Conservation (phyloP, 92 coral and sea anemone genomes). For the Meandrina meandrites region DNA sequence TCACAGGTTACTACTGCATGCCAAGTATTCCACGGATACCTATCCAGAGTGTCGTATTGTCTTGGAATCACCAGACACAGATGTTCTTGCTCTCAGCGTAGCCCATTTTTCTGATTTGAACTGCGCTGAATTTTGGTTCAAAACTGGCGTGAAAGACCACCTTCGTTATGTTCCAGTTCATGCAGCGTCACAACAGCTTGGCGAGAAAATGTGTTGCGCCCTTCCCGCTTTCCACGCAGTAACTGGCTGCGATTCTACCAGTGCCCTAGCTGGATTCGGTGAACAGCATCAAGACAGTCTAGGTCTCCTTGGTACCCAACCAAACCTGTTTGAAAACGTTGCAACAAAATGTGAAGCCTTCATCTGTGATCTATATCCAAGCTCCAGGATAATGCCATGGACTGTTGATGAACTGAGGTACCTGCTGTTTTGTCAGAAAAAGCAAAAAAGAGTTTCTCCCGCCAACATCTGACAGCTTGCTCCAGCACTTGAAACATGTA, state of each 20-base stretch:
- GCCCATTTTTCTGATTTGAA: conserved; percentile 29
- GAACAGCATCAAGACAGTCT: conserved; percentile 54
- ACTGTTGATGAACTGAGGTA: conserved; percentile 51
- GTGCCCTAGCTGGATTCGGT: conserved; percentile 43
- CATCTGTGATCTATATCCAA: conserved; percentile 50
- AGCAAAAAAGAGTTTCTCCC: conserved; percentile 41
- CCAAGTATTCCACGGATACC: not conserved
- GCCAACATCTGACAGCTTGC: conserved; percentile 48
- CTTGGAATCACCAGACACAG: not conserved
- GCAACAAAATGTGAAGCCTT: conserved; percentile 48
- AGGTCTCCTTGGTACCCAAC: conserved; percentile 20
- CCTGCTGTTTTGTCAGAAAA: conserved; percentile 57
- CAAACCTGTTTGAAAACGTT: conserved; percentile 19
- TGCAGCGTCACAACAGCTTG: conserved; percentile 14
- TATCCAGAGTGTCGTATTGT: not conserved
- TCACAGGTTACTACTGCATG: not conserved
- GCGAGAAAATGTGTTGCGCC: conserved; percentile 39
- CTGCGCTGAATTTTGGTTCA: conserved; percentile 39
- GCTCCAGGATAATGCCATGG: conserved; percentile 4
- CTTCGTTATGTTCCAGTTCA: conserved; percentile 52
- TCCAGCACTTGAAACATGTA: conserved; percentile 44
- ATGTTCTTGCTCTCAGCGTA: conserved; percentile 31
- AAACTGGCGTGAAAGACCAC: conserved; percentile 32
- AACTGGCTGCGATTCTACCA: conserved; percentile 65
- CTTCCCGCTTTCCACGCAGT: conserved; percentile 58